Evolutionary conservation across 2,888 invertebrate species (phyloP).

Genomic region (Stenoptilia bipunctidactyla): DNA sequence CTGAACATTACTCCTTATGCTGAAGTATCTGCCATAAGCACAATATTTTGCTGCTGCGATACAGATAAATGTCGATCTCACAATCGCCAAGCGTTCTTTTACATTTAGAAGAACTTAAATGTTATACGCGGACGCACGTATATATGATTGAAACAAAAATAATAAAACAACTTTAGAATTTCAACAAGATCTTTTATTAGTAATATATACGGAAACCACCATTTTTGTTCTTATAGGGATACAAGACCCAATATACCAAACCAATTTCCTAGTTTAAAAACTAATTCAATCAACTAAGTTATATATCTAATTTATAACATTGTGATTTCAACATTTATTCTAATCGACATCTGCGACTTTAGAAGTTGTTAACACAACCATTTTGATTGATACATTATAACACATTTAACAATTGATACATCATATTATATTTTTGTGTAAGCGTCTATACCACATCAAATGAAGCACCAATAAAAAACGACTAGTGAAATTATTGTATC

Average conservation of each 20-base stretch:
- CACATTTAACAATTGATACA: neutral
- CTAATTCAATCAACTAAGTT: constrained; percentile 16
- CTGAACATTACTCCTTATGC: no score
- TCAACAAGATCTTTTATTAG: constrained; percentile 27
- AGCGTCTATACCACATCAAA: neutral
- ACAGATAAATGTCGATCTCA: no score
- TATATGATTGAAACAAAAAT: no score
- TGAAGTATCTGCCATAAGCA: no score
- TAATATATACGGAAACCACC: constrained; percentile 31
- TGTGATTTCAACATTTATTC: no score
- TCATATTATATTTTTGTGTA: neutral
- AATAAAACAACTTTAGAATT: neutral
- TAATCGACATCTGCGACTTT: no score
- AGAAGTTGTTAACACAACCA: no score
- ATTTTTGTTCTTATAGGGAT: constrained; percentile 18
- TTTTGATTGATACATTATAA: neutral
- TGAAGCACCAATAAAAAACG: neutral
- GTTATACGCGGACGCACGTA: no score
- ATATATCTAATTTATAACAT: neutral
- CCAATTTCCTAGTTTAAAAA: constrained; percentile 22
- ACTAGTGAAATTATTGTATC: neutral
- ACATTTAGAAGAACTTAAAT: no score
- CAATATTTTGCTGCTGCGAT: no score
- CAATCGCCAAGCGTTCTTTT: no score
- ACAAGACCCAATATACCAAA: constrained; percentile 29